These are phyloP conservation scores for Hydroisotoma schaefferi DNA, from an alignment of 2,888 invertebrate species.

Conservation along the genomic window DNA sequence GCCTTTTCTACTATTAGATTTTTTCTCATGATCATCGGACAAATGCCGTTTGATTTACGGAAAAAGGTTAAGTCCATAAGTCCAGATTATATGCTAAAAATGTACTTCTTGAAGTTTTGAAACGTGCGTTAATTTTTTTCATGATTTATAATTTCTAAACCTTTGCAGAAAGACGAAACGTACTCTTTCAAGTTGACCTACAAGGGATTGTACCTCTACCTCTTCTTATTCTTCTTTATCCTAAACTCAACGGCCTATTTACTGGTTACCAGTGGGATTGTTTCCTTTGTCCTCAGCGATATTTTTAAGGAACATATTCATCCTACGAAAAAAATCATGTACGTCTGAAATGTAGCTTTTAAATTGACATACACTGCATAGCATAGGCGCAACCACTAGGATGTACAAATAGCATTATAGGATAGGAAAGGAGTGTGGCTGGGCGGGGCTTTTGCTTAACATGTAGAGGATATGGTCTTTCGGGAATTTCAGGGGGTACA, in stretches of 20 bases:
- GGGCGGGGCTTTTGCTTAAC: too few species aligned
- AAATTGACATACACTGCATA: too few species aligned
- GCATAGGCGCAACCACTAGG: too few species aligned
- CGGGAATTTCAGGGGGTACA: too few species aligned
- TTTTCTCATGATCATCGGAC: constrained; percentile 35
- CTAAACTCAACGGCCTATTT: constrained; percentile 14
- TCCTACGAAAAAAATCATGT: constrained; percentile 21
- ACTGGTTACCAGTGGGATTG: constrained; percentile 24
- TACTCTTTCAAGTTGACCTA: constrained; percentile 32
- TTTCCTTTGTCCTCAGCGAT: constrained; percentile 19
- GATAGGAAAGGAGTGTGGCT: too few species aligned
- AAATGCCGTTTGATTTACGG: constrained; percentile 40
- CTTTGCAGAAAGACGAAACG: constrained; percentile 27
- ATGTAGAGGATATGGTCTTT: too few species aligned
- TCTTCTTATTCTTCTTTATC: constrained; percentile 22
- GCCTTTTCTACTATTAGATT: constrained; percentile 32
- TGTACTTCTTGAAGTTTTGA: neutral
- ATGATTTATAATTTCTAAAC: neutral
- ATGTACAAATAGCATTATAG: too few species aligned
- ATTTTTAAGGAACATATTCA: constrained; percentile 6
- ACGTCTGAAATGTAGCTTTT: neutral
- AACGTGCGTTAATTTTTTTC: neutral
- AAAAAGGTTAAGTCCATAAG: constrained; percentile 20
- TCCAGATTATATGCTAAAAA: neutral
- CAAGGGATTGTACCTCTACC: constrained; percentile 5